phyloP scores from a whole-genome alignment of 2,797 vertebrate species.

The Platyrinchus mystaceus region DNA sequence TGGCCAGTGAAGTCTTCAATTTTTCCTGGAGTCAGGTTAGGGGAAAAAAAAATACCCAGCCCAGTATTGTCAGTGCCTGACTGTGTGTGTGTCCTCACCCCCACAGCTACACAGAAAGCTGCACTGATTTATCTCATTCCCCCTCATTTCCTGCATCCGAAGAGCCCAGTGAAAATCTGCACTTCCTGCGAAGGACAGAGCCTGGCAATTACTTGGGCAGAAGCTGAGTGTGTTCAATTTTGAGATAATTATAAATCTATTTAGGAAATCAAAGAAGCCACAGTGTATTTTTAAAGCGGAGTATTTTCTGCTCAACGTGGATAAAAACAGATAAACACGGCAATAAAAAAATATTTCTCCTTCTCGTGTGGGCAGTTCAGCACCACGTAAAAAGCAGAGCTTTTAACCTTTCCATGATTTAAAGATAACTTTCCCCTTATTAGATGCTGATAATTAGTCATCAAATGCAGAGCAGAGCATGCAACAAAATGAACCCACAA shows the following conservation, averaged over 20 bases:
- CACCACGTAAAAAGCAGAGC: not conserved
- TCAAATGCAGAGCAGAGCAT: slow-evolving; percentile 51
- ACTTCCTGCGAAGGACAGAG: not conserved
- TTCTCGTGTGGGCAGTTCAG: not conserved
- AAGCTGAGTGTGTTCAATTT: slow-evolving; percentile 1
- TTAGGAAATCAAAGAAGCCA: slow-evolving; percentile 35
- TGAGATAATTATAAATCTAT: slow-evolving; percentile 30
- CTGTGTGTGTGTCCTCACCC: fast-evolving
- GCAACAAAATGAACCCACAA: slow-evolving; percentile 53
- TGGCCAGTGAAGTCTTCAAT: not conserved
- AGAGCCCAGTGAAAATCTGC: not conserved
- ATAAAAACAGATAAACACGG: not conserved
- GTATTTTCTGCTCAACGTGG: not conserved
- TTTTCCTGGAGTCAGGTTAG: not conserved
- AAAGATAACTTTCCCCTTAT: slow-evolving; percentile 48
- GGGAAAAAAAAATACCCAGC: fast-evolving
- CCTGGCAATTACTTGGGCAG: not conserved
- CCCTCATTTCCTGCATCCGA: not conserved
- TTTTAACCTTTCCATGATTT: slow-evolving; percentile 27
- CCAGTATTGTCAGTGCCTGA: fast-evolving
- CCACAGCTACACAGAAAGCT: not conserved
- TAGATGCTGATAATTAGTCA: slow-evolving; percentile 72
- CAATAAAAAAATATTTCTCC: not conserved
- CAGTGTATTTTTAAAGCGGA: slow-evolving; percentile 14
- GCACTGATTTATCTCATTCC: not conserved